Conservation (phyloP, 1,140 invertebrate genomes). For the Drosophila nasuta region DNA sequence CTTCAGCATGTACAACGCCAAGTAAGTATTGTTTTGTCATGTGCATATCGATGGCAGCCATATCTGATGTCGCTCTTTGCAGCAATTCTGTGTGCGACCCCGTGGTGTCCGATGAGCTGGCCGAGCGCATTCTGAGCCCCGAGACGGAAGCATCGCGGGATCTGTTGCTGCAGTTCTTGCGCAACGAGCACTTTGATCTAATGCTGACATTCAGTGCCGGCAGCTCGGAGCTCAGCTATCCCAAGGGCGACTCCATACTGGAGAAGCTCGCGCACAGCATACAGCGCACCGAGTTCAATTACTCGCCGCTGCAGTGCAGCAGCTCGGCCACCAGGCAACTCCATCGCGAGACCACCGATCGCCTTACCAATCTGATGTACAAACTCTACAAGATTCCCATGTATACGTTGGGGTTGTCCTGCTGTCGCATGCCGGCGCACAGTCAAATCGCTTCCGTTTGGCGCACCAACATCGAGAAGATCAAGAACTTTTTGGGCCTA, state of each 20-base stretch:
- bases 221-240: conserved; percentile 68
- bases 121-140: conserved; percentile 72
- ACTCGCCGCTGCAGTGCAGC: conserved; percentile 70
- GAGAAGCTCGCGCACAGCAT: conserved; percentile 76
- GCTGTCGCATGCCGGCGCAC: conserved; percentile 91
- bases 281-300: conserved; percentile 73
- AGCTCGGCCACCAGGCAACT: conserved; percentile 56
- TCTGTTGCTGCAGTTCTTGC: conserved; percentile 72
- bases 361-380: conserved; percentile 86
- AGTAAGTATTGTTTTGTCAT: conserved; percentile 51
- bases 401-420: conserved; percentile 88
- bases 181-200: conserved; percentile 73
- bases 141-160: conserved; percentile 61
- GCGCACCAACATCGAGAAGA: conserved; percentile 89
- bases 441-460: conserved; percentile 89
- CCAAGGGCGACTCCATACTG: conserved; percentile 64
- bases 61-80: background rate
- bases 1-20: conserved; percentile 68
- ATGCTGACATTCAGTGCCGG: conserved; percentile 77
- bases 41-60: background rate
- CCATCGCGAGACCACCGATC: conserved; percentile 63
- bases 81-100: conserved; percentile 81
- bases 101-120: conserved; percentile 71
- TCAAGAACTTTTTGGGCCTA: conserved; percentile 88
- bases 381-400: conserved; percentile 87